Evolutionary conservation across 2,888 invertebrate genomes (phyloP), one percentile per base, ranked within the genome.

Genomic region (Lamproptera curius): DNA sequence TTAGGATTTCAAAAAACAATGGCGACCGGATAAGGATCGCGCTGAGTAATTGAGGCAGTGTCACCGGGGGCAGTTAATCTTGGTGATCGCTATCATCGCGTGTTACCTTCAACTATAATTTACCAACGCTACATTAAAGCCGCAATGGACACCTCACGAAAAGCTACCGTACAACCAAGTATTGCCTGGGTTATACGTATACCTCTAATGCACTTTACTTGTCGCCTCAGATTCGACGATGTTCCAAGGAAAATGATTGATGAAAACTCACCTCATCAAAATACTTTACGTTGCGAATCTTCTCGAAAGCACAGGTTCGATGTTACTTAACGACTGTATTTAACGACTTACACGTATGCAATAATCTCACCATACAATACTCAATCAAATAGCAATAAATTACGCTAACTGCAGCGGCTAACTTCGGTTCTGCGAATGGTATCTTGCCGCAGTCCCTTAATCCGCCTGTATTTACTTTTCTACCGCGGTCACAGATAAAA

Each of bases 1-100:
- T 49, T 54, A 53, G 50, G 40, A 40, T 20, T 42, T 46, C 38
- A 45, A 45, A 45, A 55, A 47, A 47, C 61, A 67, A 71, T 69
- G 73, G 71, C 68, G 70, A 63, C 64, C 59, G 73, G n/a, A 75
- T 80, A 80, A 76, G 65, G 63, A 70, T 80, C 76, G 68, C 70
- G 67, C 69, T 76, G 73, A 76, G 69, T 70, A 84, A 84, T 84
- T 82, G 82, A 81, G 75, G 77, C 67, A 66, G 65, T 79, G 80
- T 76, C 74, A 73, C 71, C 64, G 71, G 69, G 60, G 68, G 72
- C 70, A 74, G 80, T 82, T 82, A 73, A 83, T 84, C 82, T 83
- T 68, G 59, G 58, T 72, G 85, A 84, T 83, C 74, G 73, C 72
- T 80, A 85, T 84, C 83, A 79, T 82, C 78, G 83, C 83, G 83